These are phyloP conservation scores for Diarsia dahlii DNA, from an alignment of 2,888 invertebrate species.

Conservation along the genomic window DNA sequence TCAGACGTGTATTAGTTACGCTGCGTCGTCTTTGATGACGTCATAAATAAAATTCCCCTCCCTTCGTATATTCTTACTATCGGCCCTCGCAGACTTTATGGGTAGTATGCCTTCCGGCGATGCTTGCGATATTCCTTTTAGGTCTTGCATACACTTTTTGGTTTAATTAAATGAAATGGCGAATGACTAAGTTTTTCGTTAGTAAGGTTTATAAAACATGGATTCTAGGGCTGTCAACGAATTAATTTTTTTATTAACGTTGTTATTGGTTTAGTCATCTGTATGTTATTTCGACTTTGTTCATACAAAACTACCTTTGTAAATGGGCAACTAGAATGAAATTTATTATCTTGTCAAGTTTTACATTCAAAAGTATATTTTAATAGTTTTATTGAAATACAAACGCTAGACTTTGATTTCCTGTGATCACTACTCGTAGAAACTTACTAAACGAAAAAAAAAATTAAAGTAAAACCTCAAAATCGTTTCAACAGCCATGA, in stretches of 20 bases:
- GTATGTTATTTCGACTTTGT: neutral
- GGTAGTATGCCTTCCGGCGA: conserved; percentile 44
- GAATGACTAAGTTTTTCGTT: neutral
- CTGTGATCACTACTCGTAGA: too few relatives aligned
- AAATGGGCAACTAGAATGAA: neutral
- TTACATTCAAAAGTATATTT: neutral
- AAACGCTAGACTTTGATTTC: neutral
- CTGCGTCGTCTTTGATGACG: conserved; percentile 77
- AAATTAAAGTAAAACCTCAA: neutral
- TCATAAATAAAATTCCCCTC: conserved; percentile 79
- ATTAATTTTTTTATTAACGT: neutral
- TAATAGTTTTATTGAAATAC: neutral
- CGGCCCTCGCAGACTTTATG: conserved; percentile 45
- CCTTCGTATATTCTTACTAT: conserved; percentile 63
- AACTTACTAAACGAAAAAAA: too few relatives aligned
- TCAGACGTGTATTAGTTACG: conserved; percentile 69
- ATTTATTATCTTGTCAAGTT: neutral
- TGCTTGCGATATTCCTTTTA: conserved; percentile 33
- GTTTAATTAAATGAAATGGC: neutral
- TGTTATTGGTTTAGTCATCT: neutral
- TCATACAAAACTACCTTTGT: neutral
- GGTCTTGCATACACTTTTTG: conserved; percentile 2
- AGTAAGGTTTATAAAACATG: neutral
- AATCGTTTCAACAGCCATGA: neutral
- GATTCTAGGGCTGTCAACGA: neutral